These are phyloP conservation scores for Sminthurides aquaticus DNA, from an alignment of 2,888 invertebrate species.

Conservation along the genomic window DNA sequence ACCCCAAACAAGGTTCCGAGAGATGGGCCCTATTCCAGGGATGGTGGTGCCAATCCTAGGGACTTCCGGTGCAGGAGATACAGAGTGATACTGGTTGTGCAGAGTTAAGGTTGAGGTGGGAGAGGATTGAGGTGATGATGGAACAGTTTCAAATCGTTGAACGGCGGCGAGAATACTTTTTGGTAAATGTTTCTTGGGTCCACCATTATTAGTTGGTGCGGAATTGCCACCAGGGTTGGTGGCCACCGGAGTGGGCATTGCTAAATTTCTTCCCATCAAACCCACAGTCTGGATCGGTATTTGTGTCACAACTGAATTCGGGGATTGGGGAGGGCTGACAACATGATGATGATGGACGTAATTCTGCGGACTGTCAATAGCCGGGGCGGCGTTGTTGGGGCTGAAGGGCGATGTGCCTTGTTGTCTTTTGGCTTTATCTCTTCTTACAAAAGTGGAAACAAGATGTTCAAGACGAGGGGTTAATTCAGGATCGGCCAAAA, in stretches of 20 bases:
- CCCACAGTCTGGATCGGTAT: conserved; percentile 54
- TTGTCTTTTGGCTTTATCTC: conserved; percentile 40
- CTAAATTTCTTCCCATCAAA: conserved; percentile 24
- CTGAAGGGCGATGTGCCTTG: conserved; percentile 12
- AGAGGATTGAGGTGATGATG: conserved; percentile 46
- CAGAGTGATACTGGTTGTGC: not conserved
- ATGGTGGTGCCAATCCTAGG: not conserved
- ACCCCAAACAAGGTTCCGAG: conserved; percentile 39
- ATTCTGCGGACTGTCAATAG: not conserved
- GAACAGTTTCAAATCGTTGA: conserved; percentile 37
- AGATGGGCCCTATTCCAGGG: conserved; percentile 28
- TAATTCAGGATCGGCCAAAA: conserved; percentile 38
- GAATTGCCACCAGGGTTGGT: not conserved
- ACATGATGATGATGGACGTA: not conserved
- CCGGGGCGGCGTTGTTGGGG: not conserved
- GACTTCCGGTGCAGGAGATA: not conserved
- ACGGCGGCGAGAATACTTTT: conserved; percentile 43
- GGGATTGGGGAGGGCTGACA: conserved; percentile 49
- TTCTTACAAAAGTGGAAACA: conserved; percentile 40
- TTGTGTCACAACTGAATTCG: not conserved
- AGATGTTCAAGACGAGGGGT: conserved; percentile 41
- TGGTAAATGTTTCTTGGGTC: conserved; percentile 34
- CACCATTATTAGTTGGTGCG: not conserved
- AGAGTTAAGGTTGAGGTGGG: conserved; percentile 41
- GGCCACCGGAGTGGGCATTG: conserved; percentile 7